A percentile compares a stretch with the other conserved stretches of the same genome.
Evolutionary conservation across 1,140 invertebrate species (phyloP).

Genomic region (Achatina immaculata): DNA sequence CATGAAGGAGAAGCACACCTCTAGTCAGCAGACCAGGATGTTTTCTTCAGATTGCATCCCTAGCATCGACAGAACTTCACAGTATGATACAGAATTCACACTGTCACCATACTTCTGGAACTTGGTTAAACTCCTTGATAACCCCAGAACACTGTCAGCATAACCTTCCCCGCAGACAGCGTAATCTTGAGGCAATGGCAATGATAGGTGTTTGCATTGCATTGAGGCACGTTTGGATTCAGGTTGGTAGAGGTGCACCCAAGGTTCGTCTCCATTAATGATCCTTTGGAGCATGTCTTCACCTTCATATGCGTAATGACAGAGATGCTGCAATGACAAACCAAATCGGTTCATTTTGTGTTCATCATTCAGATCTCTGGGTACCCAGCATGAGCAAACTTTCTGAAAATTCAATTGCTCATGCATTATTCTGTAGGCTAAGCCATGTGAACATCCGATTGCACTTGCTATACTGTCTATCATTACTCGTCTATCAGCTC

Average conservation of each 20-base stretch:
- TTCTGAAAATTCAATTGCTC: not conserved
- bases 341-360: conserved; percentile 2
- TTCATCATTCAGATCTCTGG: not conserved
- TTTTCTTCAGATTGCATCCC: conserved; percentile 3
- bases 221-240: conserved; percentile 7
- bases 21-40: not conserved
- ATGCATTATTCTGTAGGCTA: too few species aligned
- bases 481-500: too few species aligned
- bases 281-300: conserved; percentile 1
- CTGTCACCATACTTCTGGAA: not conserved
- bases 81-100: conserved; percentile 2
- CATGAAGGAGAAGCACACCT: not conserved
- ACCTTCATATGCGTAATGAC: not conserved
- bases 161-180: not conserved
- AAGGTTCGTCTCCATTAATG: not conserved
- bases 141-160: conserved; percentile 10
- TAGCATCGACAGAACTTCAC: conserved; percentile 8
- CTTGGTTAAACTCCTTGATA: conserved; percentile 9
- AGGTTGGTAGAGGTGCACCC: not conserved
- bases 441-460: too few species aligned
- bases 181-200: conserved; percentile 1
- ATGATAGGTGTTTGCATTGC: not conserved
- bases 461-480: too few species aligned
- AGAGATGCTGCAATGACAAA: not conserved
- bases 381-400: not conserved